These are phyloP conservation scores for Stegodyphus mimosarum DNA, from an alignment of 1,140 invertebrate genomes.

Conservation along the genomic window DNA sequence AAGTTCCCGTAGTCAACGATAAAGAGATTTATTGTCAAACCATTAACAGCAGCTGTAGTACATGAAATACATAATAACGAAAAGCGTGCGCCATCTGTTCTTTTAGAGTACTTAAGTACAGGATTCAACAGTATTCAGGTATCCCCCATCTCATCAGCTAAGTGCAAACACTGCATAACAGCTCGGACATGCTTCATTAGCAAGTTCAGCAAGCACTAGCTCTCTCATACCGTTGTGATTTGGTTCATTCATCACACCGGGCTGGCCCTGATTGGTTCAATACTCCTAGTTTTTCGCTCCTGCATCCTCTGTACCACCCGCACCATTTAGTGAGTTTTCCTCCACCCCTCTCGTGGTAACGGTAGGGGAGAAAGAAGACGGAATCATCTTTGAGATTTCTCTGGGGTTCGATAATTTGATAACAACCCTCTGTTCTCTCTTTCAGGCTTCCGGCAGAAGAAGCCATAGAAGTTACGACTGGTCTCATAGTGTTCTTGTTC, in stretches of 20 bases:
- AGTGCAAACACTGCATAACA: slow-evolving; percentile 51
- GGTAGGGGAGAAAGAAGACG: slow-evolving; percentile 5
- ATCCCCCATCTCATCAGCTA: slow-evolving; percentile 32
- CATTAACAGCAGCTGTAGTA: too few relatives aligned
- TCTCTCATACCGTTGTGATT: slow-evolving; percentile 16
- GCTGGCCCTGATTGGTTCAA: slow-evolving; percentile 30
- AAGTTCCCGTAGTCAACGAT: too few relatives aligned
- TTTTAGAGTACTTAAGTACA: too few relatives aligned
- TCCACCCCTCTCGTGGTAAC: neutral
- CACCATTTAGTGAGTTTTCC: neutral
- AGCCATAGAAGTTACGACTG: too few relatives aligned
- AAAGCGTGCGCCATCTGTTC: too few relatives aligned
- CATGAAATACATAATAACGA: too few relatives aligned
- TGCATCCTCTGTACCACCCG: neutral
- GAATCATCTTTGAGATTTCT: slow-evolving; percentile 58
- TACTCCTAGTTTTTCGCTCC: slow-evolving; percentile 17
- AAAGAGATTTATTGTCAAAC: too few relatives aligned
- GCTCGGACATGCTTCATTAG: slow-evolving; percentile 46
- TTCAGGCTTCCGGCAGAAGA: slow-evolving; percentile 5
- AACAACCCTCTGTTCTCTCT: slow-evolving; percentile 33
- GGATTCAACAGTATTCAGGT: too few relatives aligned
- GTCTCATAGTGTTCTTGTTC: too few relatives aligned
- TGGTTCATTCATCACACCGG: slow-evolving; percentile 44
- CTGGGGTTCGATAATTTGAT: slow-evolving; percentile 55
- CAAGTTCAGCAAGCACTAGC: slow-evolving; percentile 6